Conservation (phyloP, 2,888 invertebrate genomes). For the Rhingia rostrata region DNA sequence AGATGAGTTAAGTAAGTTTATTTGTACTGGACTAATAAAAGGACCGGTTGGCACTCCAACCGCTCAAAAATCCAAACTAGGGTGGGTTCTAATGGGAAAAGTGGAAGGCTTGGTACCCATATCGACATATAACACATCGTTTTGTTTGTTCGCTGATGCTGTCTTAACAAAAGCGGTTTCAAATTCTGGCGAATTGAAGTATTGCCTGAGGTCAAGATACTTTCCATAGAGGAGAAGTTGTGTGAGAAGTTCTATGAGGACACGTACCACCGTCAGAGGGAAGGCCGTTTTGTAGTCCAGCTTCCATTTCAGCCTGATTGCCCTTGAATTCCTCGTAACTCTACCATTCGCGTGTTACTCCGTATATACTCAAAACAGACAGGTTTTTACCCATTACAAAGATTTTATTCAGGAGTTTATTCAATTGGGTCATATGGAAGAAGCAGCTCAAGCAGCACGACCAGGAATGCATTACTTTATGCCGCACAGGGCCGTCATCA, state of each 20-base stretch:
- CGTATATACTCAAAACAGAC: conserved; percentile 35
- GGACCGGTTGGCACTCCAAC: too few species aligned
- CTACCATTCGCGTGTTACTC: conserved; percentile 32
- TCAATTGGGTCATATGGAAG: conserved; percentile 38
- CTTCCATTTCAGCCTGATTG: conserved; percentile 47
- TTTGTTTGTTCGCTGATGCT: too few species aligned
- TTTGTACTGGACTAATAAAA: too few species aligned
- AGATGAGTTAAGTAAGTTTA: too few species aligned
- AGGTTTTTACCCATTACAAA: conserved; percentile 15
- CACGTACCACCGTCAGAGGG: conserved; percentile 23
- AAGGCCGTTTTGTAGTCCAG: conserved; percentile 51
- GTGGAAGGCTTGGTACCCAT: too few species aligned
- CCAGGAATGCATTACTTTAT: conserved; percentile 19
- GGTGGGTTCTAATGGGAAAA: too few species aligned
- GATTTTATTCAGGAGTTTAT: conserved; percentile 45
- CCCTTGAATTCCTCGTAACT: conserved; percentile 30
- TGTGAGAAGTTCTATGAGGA: conserved; percentile 42
- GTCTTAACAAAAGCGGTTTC: too few species aligned
- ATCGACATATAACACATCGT: too few species aligned
- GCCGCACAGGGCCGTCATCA: conserved; percentile 44
- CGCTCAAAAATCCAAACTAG: too few species aligned
- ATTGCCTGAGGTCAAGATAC: too few species aligned
- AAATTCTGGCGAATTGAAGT: too few species aligned
- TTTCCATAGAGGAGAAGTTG: too few species aligned
- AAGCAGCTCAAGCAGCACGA: conserved; percentile 4